These are phyloP conservation scores for Octodonta nipae DNA, from an alignment of 2,888 invertebrate species.

Conservation along the genomic window DNA sequence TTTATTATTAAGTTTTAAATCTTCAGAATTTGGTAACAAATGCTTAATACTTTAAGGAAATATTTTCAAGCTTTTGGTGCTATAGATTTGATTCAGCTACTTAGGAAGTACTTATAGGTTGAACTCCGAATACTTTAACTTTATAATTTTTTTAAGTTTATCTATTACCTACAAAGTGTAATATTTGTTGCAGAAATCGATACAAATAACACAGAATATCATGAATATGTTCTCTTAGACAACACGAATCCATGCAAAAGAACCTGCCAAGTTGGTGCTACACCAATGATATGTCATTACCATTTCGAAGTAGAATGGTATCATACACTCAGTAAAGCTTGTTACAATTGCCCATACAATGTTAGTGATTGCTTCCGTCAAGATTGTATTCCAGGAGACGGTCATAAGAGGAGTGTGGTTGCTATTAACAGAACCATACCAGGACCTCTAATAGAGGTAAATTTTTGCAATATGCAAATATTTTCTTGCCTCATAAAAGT, in stretches of 20 bases:
- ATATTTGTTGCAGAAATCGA: constrained; percentile 8
- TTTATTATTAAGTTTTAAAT: too few relatives aligned
- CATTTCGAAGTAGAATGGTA: constrained; percentile 70
- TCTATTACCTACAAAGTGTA: too few relatives aligned
- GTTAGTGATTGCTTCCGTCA: constrained; percentile 58
- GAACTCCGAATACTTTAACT: too few relatives aligned
- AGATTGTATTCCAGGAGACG: constrained; percentile 77
- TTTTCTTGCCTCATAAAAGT: too few relatives aligned
- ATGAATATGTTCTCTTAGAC: constrained; percentile 27
- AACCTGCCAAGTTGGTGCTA: constrained; percentile 44
- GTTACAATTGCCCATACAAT: constrained; percentile 67
- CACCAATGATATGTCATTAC: constrained; percentile 57
- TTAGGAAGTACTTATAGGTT: too few relatives aligned
- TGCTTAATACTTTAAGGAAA: too few relatives aligned
- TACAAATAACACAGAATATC: constrained; percentile 9
- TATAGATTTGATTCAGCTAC: too few relatives aligned
- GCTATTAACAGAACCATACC: constrained; percentile 79
- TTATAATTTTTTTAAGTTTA: too few relatives aligned
- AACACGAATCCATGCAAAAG: constrained; percentile 46
- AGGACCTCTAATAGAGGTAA: constrained; percentile 71
- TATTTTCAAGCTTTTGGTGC: too few relatives aligned
- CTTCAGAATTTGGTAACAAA: too few relatives aligned
- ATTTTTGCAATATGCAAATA: too few relatives aligned
- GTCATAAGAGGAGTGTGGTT: constrained; percentile 58
- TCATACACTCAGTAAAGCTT: constrained; percentile 77